Evolutionary conservation across 1,140 invertebrate genomes (phyloP), one percentile per base, ranked within the genome.

Genomic region (Pygmarrhopalites habei): DNA sequence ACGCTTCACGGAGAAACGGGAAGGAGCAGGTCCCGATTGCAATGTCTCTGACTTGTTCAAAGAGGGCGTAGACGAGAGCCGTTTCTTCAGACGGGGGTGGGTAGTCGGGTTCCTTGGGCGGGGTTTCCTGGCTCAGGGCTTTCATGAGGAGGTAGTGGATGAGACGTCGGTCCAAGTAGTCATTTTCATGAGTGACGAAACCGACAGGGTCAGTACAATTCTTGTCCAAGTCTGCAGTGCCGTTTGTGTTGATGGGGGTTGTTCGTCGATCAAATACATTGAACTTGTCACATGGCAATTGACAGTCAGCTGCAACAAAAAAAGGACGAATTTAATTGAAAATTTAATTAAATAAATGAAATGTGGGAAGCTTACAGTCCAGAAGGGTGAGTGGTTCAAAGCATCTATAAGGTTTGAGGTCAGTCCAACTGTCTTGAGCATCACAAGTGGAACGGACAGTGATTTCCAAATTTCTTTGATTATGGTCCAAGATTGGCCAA

Each of bases 151-250:
- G 10, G 30, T 66, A 66, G n/a, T 46, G 41, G 14, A 66, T 26
- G 44, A 66, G 58, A 23, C 63, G 55, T n/a, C 60, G 32, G 28
- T 66, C 60, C 2, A 66, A 19, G 28, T 55, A 66, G 10, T 51
- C 43, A 28, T 66, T 66, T 17, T 66, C 65, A 53, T 66, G 65
- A 30, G 46, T 62, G 15, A 56, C 32, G 19, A 57, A 63, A 5
- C 39, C 60, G 2, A 32, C 14, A 2, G 65, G 65, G 28, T 62
- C 29, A 15, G 60, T 62, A 26, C 56, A 57, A 28, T 66, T 59
- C 35, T 47, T 32, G 3, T 64, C 57, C n/a, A 55, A 32, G n/a
- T 28, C 35, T 5, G 35, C n/a, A 21, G 39, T 7, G 15, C 5
- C 17, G 19, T 21, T 7, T 21, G 29, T 35, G n/a, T 26, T 17